Evolutionary conservation across 2,113 vertebrate genomes (phyloP).

Genomic region (Corythaixoides concolor): DNA sequence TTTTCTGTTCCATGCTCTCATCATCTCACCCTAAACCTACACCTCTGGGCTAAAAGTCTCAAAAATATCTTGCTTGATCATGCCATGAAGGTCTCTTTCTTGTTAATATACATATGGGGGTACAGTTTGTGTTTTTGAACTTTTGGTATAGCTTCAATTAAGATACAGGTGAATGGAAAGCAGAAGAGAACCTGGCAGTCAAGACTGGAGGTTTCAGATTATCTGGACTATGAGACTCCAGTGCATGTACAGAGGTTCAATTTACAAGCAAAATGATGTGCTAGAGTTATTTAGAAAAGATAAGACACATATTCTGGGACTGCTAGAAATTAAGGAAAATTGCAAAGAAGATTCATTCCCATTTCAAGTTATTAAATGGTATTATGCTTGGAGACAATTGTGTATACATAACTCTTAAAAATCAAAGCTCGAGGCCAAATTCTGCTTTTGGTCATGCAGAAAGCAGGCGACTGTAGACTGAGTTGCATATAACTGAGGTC

Average conservation of each 20-base stretch:
- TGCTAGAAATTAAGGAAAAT: background rate
- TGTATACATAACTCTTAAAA: background rate
- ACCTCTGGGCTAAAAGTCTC: background rate
- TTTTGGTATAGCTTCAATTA: background rate
- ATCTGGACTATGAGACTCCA: background rate
- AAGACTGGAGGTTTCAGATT: background rate
- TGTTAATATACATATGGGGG: background rate
- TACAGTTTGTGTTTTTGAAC: background rate
- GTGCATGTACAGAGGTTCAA: background rate
- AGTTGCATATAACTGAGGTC: slow-evolving; percentile 39
- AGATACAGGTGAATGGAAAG: background rate
- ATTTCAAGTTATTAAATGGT: background rate
- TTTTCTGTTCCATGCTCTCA: background rate
- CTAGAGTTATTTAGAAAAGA: background rate
- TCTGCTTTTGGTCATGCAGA: slow-evolving; percentile 27
- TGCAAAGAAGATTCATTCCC: background rate
- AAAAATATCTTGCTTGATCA: background rate
- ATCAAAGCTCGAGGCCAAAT: background rate
- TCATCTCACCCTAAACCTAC: background rate
- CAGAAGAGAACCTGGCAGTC: background rate
- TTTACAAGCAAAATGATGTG: background rate
- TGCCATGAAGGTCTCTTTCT: background rate
- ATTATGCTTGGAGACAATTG: slow-evolving; percentile 29
- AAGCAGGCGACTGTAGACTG: background rate
- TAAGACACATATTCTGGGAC: background rate